These are phyloP conservation scores for Papilio gigon DNA, from an alignment of 2,888 invertebrate species.

Conservation along the genomic window DNA sequence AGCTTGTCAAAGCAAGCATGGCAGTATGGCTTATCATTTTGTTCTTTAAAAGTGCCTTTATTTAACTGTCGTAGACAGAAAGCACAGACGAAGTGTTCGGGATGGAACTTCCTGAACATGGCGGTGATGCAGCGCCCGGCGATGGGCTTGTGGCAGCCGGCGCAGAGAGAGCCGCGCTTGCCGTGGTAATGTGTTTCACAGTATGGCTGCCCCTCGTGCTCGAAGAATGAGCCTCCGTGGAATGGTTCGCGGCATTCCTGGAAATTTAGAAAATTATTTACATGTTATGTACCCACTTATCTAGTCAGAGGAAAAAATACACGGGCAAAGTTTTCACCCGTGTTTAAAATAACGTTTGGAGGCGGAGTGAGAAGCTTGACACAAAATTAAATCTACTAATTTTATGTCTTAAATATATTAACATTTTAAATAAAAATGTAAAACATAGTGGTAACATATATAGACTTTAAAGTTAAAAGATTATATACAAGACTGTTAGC, in stretches of 20 bases:
- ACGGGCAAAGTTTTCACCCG: too few species aligned
- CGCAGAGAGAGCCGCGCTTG: slow-evolving; percentile 97
- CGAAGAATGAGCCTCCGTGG: slow-evolving; percentile 98
- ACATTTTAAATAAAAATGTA: too few species aligned
- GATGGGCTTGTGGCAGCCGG: slow-evolving; percentile 98
- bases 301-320: not conserved
- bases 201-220: slow-evolving; percentile 98
- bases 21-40: slow-evolving; percentile 99
- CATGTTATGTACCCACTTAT: not conserved
- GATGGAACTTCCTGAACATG: slow-evolving; percentile 99
- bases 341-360: too few species aligned
- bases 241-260: slow-evolving; percentile 99
- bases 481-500: too few species aligned
- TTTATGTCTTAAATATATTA: too few species aligned
- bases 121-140: slow-evolving; percentile 99
- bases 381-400: too few species aligned
- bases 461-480: too few species aligned
- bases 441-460: too few species aligned
- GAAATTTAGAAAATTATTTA: slow-evolving; percentile 45
- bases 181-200: slow-evolving; percentile 99
- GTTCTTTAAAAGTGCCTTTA: slow-evolving; percentile 99
- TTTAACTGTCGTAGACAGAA: slow-evolving; percentile 99
- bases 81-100: slow-evolving; percentile 99
- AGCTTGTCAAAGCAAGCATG: slow-evolving; percentile 98
- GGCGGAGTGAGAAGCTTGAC: too few species aligned